A percentile compares a stretch with the other conserved stretches of the same genome.
Conservation (phyloP, 2,797 vertebrate genomes). For the Chelidonichthys spinosus region DNA sequence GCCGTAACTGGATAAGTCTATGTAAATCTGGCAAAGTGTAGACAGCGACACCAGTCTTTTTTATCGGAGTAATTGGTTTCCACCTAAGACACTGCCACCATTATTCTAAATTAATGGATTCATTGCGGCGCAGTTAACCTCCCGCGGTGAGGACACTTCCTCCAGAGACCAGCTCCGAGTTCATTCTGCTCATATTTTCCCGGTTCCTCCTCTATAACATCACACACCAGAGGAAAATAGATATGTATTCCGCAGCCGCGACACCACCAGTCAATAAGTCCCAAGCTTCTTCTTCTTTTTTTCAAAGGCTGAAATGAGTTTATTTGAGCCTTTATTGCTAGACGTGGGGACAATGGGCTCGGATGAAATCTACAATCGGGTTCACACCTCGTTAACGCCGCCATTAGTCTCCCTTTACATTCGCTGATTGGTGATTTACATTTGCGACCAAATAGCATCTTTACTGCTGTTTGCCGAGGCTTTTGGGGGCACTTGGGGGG, state of each 20-base stretch:
- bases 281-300: background rate
- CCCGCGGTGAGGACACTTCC: constrained; percentile 74
- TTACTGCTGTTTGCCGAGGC: constrained; percentile 80
- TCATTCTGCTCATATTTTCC: background rate
- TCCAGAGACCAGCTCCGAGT: constrained; percentile 27
- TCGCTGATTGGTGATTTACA: constrained; percentile 90
- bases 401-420: constrained; percentile 89
- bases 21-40: constrained; percentile 70
- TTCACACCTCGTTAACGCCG: constrained; percentile 90
- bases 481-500: constrained; percentile 46
- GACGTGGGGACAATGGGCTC: constrained; percentile 63
- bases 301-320: constrained; percentile 41
- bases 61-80: constrained; percentile 75
- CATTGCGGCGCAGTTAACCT: constrained; percentile 79
- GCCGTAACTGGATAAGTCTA: constrained; percentile 55
- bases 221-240: background rate
- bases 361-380: constrained; percentile 69
- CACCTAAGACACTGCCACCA: constrained; percentile 74
- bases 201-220: background rate
- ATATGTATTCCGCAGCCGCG: background rate
- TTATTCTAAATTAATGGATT: constrained; percentile 85
- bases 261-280: background rate
- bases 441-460: constrained; percentile 86
- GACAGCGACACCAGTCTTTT: constrained; percentile 57
- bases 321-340: constrained; percentile 69